Base-by-base conservation (phyloP, 2,113 vertebrate genomes). In the Peucedramus taeniatus region DNA sequence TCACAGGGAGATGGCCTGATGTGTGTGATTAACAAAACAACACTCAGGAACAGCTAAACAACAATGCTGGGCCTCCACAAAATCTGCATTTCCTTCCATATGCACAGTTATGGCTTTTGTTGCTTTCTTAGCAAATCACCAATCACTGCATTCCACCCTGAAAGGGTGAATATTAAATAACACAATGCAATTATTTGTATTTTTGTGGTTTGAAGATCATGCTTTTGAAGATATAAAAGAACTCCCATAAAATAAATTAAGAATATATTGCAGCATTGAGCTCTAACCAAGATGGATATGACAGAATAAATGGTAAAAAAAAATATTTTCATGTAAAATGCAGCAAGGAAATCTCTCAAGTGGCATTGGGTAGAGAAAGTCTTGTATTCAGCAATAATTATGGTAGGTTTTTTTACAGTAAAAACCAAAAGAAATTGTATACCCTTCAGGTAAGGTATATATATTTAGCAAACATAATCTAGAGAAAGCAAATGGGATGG, bases 21-120 rank as follows among this genome's bases (percentile, higher is more conserved):
- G 81, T 26, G 91, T 87, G 91, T 93, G 91, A 97, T 96, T 95
- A 97, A 96, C 81, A 90, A 89, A 97, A 95, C 69, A 85, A 44
- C 69, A 56, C 20, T 47, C 84, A 93, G 60, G 50, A 95, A 68
- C 60, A 94, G 64, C 79, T 17, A 68, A 68, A 17, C 56, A 93
- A 19, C 69, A 70, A 37, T 6, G 39, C 72, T 7, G 68, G 83
- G 63, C 88, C 51, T 39, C 33, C 65, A 60, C 69, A 88, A 90
- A 75, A 81, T 33, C 16, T 70, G 51, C 44, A 33, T n/a, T 60
- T 64, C 51, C 16, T 56, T 40, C 68, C 47, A 12, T 3, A 19
- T 2, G 23, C 17, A 49, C 42, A 57, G 37, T 23, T 57, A 16
- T 0, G 10, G 4, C 2, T 31, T 75, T 64, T 56, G 17, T 6